A percentile compares a stretch with the other conserved stretches of the same genome.
These are phyloP conservation scores for Drosophila murphyi DNA, from an alignment of 1,140 invertebrate species.

Conservation along the genomic window DNA sequence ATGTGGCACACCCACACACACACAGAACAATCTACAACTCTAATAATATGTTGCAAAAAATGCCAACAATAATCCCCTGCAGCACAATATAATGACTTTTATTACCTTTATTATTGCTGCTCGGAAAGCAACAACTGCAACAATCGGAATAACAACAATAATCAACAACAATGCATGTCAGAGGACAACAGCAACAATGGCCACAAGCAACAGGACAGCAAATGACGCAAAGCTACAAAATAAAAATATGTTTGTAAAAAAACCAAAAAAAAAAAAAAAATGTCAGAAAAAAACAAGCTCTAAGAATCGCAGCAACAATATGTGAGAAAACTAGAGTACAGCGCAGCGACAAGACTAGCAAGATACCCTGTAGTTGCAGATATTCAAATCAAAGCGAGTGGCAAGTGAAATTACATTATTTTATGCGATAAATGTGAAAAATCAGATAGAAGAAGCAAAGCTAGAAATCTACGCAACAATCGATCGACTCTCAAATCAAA, in stretches of 20 bases:
- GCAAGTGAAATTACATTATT: slow-evolving; percentile 11
- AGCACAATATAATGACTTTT: slow-evolving; percentile 81
- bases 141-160: slow-evolving; percentile 9
- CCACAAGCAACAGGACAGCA: slow-evolving; percentile 24
- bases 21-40: slow-evolving; percentile 33
- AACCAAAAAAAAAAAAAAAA: slow-evolving; percentile 20
- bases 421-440: neutral
- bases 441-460: neutral
- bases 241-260: neutral
- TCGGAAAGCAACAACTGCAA: slow-evolving; percentile 36
- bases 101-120: slow-evolving; percentile 80
- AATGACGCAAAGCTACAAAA: slow-evolving; percentile 25
- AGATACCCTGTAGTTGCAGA: neutral
- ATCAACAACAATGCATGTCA: slow-evolving; percentile 37
- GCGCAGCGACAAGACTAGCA: neutral
- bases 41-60: slow-evolving; percentile 68
- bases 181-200: slow-evolving; percentile 30
- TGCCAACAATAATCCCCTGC: slow-evolving; percentile 70
- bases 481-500: no score
- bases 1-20: slow-evolving; percentile 6
- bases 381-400: neutral
- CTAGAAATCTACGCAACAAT: no score
- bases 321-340: neutral
- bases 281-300: slow-evolving; percentile 8
- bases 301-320: slow-evolving; percentile 32